phyloP scores from a whole-genome alignment of 2,113 vertebrate species.

The Aix galericulata region DNA sequence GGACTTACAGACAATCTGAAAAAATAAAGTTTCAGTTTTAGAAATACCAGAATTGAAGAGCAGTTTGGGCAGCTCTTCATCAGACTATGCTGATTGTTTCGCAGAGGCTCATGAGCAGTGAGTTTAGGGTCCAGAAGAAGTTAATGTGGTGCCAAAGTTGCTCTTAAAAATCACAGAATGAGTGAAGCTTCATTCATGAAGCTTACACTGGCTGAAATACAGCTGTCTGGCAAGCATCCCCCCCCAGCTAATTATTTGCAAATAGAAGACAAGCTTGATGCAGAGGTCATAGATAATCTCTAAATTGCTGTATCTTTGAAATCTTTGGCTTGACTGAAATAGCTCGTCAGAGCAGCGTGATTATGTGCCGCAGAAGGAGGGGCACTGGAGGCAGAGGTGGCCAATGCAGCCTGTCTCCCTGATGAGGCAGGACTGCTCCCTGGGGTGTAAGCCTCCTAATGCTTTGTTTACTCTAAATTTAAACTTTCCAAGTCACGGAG shows the following conservation, averaged over 20 bases:
- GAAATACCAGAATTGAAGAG: background rate
- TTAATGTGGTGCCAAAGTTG: background rate
- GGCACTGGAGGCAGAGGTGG: background rate
- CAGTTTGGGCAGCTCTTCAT: background rate
- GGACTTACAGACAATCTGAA: background rate
- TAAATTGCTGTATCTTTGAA: background rate
- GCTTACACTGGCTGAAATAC: background rate
- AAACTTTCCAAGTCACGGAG: slow-evolving; percentile 36
- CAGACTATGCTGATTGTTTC: background rate
- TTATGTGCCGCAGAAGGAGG: background rate
- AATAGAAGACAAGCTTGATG: background rate
- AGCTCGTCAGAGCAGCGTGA: background rate
- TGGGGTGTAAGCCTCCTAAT: background rate
- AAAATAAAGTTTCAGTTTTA: background rate
- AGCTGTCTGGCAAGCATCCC: background rate
- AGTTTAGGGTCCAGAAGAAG: background rate
- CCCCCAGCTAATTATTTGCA: background rate
- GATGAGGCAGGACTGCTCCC: background rate
- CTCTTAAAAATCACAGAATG: background rate
- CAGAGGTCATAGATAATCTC: background rate
- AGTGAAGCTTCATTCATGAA: background rate
- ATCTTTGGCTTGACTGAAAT: background rate
- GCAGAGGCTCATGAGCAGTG: background rate
- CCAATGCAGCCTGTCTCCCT: background rate
- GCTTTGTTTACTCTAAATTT: slow-evolving; percentile 61